Percentiles rank a stretch among this genome's conserved stretches.
Evolutionary conservation across 2,888 invertebrate genomes (phyloP).

Genomic region (Phaonia tiefii): DNA sequence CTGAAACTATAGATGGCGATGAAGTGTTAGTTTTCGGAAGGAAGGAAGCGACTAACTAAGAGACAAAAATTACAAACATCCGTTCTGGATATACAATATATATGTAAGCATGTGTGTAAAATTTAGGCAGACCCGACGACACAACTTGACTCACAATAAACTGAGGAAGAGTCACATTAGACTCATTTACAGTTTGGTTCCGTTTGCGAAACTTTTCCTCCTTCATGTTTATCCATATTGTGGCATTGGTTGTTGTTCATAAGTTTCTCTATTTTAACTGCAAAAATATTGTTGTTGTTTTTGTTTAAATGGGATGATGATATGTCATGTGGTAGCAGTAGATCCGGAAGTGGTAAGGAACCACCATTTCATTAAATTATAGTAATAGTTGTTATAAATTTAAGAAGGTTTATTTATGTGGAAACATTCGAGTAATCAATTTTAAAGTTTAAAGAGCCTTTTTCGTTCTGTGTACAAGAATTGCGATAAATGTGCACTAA

Average conservation of each 20-base stretch:
- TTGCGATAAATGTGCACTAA: no score
- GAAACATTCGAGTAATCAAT: no score
- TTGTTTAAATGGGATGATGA: background rate
- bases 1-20: background rate
- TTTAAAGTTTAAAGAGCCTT: no score
- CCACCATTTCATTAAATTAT: no score
- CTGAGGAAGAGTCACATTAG: slow-evolving; percentile 58
- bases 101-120: no score
- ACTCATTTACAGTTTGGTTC: slow-evolving; percentile 61
- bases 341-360: no score
- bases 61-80: slow-evolving; percentile 57
- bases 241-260: slow-evolving; percentile 49
- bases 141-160: slow-evolving; percentile 27
- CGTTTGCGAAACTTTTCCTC: slow-evolving; percentile 31
- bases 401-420: no score
- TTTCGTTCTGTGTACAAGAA: no score
- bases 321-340: background rate
- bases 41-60: background rate
- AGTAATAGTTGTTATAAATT: no score
- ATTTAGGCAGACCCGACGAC: slow-evolving; percentile 51
- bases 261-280: slow-evolving; percentile 3
- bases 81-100: slow-evolving; percentile 56
- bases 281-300: no score
- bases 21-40: slow-evolving; percentile 7
- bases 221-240: slow-evolving; percentile 44